Evolutionary conservation across 30 jellyfish, hydroid and myxozoan genomes (phyloP).

Genomic region (Mastigias papua): DNA sequence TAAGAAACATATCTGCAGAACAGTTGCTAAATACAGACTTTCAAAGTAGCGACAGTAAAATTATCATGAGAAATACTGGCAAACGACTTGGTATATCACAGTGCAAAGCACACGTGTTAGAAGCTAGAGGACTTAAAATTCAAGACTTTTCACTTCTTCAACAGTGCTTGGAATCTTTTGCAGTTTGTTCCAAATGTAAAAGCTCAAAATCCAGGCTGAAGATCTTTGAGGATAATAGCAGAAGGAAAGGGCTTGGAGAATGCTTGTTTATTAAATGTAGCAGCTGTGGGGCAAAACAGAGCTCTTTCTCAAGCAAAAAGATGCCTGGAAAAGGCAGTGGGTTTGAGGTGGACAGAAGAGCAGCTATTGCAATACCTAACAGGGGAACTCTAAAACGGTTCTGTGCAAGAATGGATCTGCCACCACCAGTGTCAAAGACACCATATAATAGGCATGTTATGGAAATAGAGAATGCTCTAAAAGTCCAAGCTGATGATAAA

Average conservation of each 20-base stretch:
- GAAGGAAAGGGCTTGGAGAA: slow-evolving; percentile 27
- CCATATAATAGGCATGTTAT: slow-evolving; percentile 34
- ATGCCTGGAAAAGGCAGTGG: slow-evolving; percentile 29
- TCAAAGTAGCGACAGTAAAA: background rate
- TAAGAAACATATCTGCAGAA: slow-evolving; percentile 37
- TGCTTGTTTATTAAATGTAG: slow-evolving; percentile 3
- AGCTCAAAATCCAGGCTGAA: slow-evolving; percentile 10
- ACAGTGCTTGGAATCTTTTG: too few species aligned
- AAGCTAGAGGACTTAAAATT: too few species aligned
- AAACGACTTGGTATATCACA: too few species aligned
- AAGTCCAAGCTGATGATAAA: slow-evolving; percentile 8
- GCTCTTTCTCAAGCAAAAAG: slow-evolving; percentile 25
- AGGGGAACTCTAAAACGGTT: slow-evolving; percentile 15
- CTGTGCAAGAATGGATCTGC: slow-evolving; percentile 45
- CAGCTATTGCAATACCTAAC: slow-evolving; percentile 27
- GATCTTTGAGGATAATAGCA: slow-evolving; percentile 21
- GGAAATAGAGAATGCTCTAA: slow-evolving; percentile 10
- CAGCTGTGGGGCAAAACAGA: slow-evolving; percentile 12
- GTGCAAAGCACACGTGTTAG: too few species aligned
- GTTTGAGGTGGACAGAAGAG: slow-evolving; percentile 23
- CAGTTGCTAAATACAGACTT: slow-evolving; percentile 33
- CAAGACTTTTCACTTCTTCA: too few species aligned
- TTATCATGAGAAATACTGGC: too few species aligned
- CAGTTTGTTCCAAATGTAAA: too few species aligned
- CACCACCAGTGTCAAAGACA: slow-evolving; percentile 28